A percentile compares a stretch with the other conserved stretches of the same genome.
Evolutionary conservation across 2,888 invertebrate species (phyloP).

Genomic region (Sphaerophoria taeniata): DNA sequence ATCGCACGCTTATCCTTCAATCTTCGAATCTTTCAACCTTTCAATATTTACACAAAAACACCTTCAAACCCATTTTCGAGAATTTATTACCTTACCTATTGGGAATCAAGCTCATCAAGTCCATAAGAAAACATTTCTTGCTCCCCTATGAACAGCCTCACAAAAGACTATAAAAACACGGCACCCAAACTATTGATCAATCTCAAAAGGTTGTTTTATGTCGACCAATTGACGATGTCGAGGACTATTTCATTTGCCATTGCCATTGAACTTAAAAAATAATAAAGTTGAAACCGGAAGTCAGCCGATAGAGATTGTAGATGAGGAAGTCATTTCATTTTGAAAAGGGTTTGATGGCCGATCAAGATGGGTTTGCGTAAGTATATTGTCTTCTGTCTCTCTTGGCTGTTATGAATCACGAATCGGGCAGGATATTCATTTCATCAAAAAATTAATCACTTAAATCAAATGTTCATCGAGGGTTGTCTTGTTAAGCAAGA

Average conservation of each 20-base stretch:
- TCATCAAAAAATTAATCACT: constrained; percentile 50
- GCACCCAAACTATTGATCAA: constrained; percentile 40
- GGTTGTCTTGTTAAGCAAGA: not conserved
- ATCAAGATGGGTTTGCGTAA: not conserved
- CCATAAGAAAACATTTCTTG: no score
- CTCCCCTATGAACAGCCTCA: no score
- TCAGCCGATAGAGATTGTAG: not conserved
- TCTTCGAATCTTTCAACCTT: no score
- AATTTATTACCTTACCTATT: no score
- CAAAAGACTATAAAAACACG: not conserved
- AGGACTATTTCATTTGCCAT: constrained; percentile 55
- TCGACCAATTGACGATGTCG: constrained; percentile 19
- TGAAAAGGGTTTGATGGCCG: constrained; percentile 25
- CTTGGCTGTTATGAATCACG: not conserved
- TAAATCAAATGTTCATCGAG: constrained; percentile 56
- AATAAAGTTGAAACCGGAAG: constrained; percentile 10
- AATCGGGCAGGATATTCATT: constrained; percentile 16
- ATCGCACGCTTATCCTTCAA: no score
- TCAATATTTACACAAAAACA: no score
- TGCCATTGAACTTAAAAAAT: constrained; percentile 38
- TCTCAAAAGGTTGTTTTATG: constrained; percentile 25
- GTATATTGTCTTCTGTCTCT: no score
- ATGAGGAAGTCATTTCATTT: not conserved
- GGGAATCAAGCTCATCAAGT: no score
- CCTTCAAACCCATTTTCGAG: no score